phyloP scores from a whole-genome alignment of 1,140 invertebrate species.

The Stenopsyche tienmushanensis region DNA sequence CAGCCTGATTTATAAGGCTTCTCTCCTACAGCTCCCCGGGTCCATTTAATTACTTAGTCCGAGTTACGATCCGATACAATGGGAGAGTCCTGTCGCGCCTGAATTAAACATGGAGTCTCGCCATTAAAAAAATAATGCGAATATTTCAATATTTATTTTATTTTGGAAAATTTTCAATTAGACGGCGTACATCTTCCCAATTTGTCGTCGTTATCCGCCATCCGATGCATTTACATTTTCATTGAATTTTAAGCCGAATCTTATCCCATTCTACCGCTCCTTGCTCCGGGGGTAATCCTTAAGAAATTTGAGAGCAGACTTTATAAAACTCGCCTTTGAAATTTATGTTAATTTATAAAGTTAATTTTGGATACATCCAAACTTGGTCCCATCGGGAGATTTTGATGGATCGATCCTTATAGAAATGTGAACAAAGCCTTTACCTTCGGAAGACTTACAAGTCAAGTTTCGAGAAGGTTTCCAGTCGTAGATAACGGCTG shows the following conservation, averaged over 20 bases:
- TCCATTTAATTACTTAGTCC: constrained; percentile 25
- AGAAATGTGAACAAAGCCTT: constrained; percentile 5
- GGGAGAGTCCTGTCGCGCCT: neutral
- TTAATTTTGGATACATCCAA: constrained; percentile 24
- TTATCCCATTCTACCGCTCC: neutral
- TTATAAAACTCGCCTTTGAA: constrained; percentile 10
- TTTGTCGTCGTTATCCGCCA: neutral
- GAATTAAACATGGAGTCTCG: constrained; percentile 21
- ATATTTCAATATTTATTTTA: too few species aligned
- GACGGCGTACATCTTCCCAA: neutral
- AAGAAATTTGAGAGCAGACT: constrained; percentile 17
- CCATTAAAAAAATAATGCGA: too few species aligned
- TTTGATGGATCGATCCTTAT: constrained; percentile 23
- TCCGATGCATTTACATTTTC: constrained; percentile 8
- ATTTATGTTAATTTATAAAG: constrained; percentile 29
- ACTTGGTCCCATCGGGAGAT: constrained; percentile 11
- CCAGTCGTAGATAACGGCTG: neutral
- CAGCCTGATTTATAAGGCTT: constrained; percentile 19
- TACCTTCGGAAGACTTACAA: neutral
- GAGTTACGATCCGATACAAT: constrained; percentile 11
- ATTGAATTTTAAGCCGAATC: constrained; percentile 6
- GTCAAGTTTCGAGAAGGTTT: neutral
- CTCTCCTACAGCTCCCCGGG: constrained; percentile 1
- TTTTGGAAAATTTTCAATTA: neutral
- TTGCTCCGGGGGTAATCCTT: neutral